phyloP scores from a whole-genome alignment of 1,140 invertebrate species.

The Sweltsa coloradensis region DNA sequence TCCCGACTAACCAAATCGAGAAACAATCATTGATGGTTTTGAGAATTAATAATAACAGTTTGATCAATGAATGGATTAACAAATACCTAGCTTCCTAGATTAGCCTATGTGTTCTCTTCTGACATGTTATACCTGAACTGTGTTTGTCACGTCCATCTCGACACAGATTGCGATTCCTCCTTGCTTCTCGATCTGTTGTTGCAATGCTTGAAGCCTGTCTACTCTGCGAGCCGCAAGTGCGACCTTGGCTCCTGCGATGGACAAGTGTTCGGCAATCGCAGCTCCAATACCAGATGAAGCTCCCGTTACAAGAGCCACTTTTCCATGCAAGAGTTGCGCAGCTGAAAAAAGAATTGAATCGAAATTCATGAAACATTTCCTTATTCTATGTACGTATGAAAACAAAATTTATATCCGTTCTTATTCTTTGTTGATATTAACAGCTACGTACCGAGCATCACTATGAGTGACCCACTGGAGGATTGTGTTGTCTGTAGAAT shows the following conservation, averaged over 20 bases:
- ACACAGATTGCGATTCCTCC: slow-evolving; percentile 11
- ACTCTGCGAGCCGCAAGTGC: slow-evolving; percentile 17
- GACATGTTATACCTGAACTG: slow-evolving; percentile 14
- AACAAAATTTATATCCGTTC: too few species aligned
- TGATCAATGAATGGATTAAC: too few species aligned
- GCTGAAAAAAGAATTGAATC: too few species aligned
- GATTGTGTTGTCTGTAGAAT: too few species aligned
- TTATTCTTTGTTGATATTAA: too few species aligned
- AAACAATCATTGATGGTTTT: background rate
- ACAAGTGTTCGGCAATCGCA: slow-evolving; percentile 16
- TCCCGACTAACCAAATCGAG: background rate
- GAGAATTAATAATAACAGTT: background rate
- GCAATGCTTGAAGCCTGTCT: slow-evolving; percentile 13
- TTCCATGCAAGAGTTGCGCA: slow-evolving; percentile 10
- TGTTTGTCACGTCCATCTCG: slow-evolving; percentile 18
- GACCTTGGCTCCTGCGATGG: slow-evolving; percentile 17
- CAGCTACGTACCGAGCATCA: too few species aligned
- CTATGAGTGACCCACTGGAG: too few species aligned
- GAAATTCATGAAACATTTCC: too few species aligned
- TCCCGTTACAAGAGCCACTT: slow-evolving; percentile 21
- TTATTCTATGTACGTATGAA: too few species aligned
- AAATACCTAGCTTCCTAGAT: too few species aligned
- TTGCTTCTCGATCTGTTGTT: slow-evolving; percentile 7
- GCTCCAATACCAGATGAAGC: slow-evolving; percentile 23
- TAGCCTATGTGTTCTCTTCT: too few species aligned